Base-by-base conservation (phyloP, 2,888 invertebrate species). In the Polia nebulosa region DNA sequence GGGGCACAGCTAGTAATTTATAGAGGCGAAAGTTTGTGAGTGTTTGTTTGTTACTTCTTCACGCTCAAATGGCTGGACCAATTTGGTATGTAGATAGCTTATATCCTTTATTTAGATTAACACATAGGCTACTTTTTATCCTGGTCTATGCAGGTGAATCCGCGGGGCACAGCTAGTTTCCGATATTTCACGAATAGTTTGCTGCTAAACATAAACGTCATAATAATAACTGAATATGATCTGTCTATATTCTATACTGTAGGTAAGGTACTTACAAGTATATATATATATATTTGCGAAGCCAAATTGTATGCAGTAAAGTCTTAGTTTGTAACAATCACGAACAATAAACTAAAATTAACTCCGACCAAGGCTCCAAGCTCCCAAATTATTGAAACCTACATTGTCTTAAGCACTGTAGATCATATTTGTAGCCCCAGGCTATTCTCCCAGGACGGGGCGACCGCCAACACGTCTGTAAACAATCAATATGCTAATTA, bases 401-500 rank as follows among this genome's bases (percentile, higher is more conserved):
- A 55, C 45, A 60, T 77, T 74, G 65, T 68, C 67, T 80, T 69
- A 68, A 72, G 63, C 69, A 57, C 29, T 73, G 64, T 71, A 62
- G 76, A 79, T 79, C 69, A 70, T 65, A 71, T 71, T 76, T 68
- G 72, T 72, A 45, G 52, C 58, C 59, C 44, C 62, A 47, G 67
- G 77, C 75, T 59, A 41, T 20, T 76, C 82, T 82, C 76, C 15
- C 8, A 62, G 83, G 80, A 27, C 66, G 52, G 41, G 13, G 53
- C 44, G 53, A 58, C 74, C 78, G 17, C 74, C 49, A 76, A 75
- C 89, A 88, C 88, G 88, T 87, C 86, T 86, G 90, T 87, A 91
- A 92, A 93, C 93, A 93, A 92, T 93, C 91, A 93, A 90, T 91
- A 93, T 92, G 93, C 87, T 90, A 92, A 93, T 93, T 86, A 77